phyloP scores from a whole-genome alignment of 2,113 vertebrate genomes.

The Xiphorhynchus elegans region DNA sequence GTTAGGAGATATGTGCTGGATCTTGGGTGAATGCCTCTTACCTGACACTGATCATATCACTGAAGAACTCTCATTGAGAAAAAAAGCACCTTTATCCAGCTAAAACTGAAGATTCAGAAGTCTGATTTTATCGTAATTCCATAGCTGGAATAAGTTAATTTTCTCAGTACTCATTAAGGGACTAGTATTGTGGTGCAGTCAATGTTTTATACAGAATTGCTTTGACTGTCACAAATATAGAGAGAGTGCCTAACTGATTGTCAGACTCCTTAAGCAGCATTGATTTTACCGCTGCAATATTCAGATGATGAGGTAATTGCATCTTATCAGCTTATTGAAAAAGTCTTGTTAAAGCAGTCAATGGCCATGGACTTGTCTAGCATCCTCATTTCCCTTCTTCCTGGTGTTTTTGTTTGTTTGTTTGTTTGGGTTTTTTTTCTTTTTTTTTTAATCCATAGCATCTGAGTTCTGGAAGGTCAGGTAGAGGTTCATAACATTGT shows the following conservation, averaged over 20 bases:
- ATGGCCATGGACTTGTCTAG: not conserved
- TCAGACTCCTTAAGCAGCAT: conserved; percentile 70
- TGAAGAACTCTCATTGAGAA: conserved; percentile 25
- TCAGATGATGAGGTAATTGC: conserved; percentile 76
- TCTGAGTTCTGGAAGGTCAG: not conserved
- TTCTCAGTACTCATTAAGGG: conserved; percentile 30
- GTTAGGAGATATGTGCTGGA: not conserved
- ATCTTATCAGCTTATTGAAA: conserved; percentile 67
- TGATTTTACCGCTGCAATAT: conserved; percentile 69
- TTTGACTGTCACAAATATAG: conserved; percentile 69
- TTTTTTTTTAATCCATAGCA: fast-evolving
- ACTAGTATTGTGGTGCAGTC: conserved; percentile 35
- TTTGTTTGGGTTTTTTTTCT: not conserved
- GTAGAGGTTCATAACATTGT: not conserved
- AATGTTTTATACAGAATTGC: conserved; percentile 56
- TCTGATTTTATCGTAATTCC: conserved; percentile 55
- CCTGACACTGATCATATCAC: not conserved
- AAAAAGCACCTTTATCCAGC: not conserved
- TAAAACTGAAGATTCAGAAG: conserved; percentile 20
- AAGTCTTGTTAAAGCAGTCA: conserved; percentile 64
- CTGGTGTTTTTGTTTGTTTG: not conserved
- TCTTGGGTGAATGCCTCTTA: not conserved
- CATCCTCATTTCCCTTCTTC: not conserved
- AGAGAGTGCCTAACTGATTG: conserved; percentile 68
- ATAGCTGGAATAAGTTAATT: not conserved